A percentile compares a stretch with the other conserved stretches of the same genome.
Evolutionary conservation across 2,888 invertebrate genomes (phyloP).

Genomic region (Chalcis sispes): DNA sequence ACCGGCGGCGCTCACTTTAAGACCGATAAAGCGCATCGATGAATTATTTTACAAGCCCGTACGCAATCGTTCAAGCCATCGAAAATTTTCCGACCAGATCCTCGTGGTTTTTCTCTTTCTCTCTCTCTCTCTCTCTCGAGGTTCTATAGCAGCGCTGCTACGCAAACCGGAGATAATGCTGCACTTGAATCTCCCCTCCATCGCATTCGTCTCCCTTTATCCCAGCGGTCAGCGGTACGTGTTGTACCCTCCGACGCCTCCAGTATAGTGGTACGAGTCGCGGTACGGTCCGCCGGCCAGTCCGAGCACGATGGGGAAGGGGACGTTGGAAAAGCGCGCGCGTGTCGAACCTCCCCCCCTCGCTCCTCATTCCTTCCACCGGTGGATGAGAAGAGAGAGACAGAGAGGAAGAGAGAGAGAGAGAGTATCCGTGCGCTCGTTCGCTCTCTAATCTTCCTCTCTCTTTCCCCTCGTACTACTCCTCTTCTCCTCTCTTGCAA

Average conservation of each 20-base stretch:
- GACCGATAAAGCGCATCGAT: conserved; percentile 7
- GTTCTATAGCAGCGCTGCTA: too few species aligned
- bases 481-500: conserved; percentile 18
- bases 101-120: neutral
- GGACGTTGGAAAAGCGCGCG: neutral
- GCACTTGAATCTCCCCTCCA: conserved; percentile 23
- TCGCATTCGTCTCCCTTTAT: conserved; percentile 37
- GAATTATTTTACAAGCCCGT: neutral
- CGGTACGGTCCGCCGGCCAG: neutral
- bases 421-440: conserved; percentile 15
- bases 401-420: conserved; percentile 10
- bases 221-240: conserved; percentile 6
- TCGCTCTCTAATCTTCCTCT: conserved; percentile 35
- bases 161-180: conserved; percentile 10
- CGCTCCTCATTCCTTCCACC: too few species aligned
- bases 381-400: neutral
- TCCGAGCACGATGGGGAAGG: neutral
- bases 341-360: conserved; percentile 12
- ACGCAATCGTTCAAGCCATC: neutral
- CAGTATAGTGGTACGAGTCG: too few species aligned
- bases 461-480: conserved; percentile 43
- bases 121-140: too few species aligned
- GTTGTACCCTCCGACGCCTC: too few species aligned
- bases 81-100: neutral
- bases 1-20: too few species aligned